These are phyloP conservation scores for Mesembrinibis cayennensis DNA, from an alignment of 2,113 vertebrate genomes.

Conservation along the genomic window DNA sequence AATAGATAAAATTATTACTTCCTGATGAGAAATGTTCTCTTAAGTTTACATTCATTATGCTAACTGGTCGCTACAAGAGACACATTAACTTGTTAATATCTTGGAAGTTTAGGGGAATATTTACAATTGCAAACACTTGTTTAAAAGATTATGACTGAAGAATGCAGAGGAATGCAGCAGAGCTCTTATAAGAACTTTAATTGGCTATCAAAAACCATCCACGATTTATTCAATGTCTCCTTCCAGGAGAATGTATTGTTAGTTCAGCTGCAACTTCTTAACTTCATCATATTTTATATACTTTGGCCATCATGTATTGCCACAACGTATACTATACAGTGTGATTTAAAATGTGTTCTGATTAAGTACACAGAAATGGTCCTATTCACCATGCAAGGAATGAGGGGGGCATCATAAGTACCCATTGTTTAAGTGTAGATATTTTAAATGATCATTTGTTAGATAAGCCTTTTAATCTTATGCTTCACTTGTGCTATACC, in stretches of 20 bases:
- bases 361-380: conserved; percentile 70
- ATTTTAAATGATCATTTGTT: conserved; percentile 16
- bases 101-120: conserved; percentile 61
- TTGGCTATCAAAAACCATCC: conserved; percentile 71
- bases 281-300: conserved; percentile 76
- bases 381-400: conserved; percentile 43
- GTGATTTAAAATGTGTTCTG: conserved; percentile 78
- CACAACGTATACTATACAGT: conserved; percentile 57
- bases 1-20: not conserved
- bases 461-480: conserved; percentile 42
- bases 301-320: conserved; percentile 70
- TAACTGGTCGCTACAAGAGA: conserved; percentile 37
- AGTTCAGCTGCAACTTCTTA: conserved; percentile 81
- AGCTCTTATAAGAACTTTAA: conserved; percentile 67
- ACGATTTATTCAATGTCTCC: conserved; percentile 73
- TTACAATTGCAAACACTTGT: conserved; percentile 62
- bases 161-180: conserved; percentile 53
- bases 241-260: conserved; percentile 77
- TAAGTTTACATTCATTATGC: not conserved
- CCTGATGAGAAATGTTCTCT: not conserved
- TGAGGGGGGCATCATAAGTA: conserved; percentile 51
- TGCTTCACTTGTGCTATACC: conserved; percentile 34
- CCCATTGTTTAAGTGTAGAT: conserved; percentile 55
- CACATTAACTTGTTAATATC: conserved; percentile 42
- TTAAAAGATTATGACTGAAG: conserved; percentile 55